phyloP scores from a whole-genome alignment of 2,888 invertebrate species.

The Scelioninae gen. 2 region DNA sequence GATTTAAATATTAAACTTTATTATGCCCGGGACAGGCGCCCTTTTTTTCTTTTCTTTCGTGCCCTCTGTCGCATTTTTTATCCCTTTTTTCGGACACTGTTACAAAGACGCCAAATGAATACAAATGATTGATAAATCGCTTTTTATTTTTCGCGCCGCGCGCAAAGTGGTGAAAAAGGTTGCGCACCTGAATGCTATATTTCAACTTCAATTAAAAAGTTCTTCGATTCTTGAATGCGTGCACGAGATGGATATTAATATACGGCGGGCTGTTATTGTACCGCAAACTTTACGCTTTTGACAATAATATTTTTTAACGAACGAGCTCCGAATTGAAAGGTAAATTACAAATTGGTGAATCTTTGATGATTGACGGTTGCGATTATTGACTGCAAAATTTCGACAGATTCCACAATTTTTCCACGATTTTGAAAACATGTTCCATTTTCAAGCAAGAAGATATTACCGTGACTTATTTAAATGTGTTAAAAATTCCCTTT shows the following conservation, averaged over 20 bases:
- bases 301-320: constrained; percentile 31
- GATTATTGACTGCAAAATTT: no score
- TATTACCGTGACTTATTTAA: no score
- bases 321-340: constrained; percentile 8
- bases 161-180: constrained; percentile 23
- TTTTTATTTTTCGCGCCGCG: constrained; percentile 28
- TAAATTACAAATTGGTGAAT: constrained; percentile 4
- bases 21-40: constrained; percentile 20
- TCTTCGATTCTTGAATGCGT: constrained; percentile 45
- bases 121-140: constrained; percentile 50
- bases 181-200: constrained; percentile 27
- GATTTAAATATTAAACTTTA: constrained; percentile 46
- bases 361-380: neutral
- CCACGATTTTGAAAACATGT: no score
- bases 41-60: neutral
- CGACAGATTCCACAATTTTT: no score
- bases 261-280: constrained; percentile 24
- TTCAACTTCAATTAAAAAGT: constrained; percentile 55
- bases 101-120: constrained; percentile 29
- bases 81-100: constrained; percentile 18
- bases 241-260: constrained; percentile 37
- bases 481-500: no score
- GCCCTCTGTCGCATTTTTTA: neutral
- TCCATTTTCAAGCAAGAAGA: no score
- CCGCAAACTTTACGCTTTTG: constrained; percentile 21